Evolutionary conservation across 2,797 vertebrate species (phyloP).

Genomic region (Pangasius mekongensis): DNA sequence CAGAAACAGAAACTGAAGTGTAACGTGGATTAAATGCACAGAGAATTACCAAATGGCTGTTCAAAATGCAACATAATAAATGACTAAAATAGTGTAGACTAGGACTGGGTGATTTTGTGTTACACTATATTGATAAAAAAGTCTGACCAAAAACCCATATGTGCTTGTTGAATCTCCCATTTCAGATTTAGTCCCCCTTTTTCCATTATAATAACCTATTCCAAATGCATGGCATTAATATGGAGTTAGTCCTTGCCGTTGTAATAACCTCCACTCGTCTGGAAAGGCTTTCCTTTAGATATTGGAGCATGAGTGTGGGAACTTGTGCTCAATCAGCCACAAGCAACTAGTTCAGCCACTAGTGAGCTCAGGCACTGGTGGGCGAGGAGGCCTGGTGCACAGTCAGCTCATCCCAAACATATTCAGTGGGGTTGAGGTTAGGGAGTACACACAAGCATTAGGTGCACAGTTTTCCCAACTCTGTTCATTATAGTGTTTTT

Average conservation of each 20-base stretch:
- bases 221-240: background rate
- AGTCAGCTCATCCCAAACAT: background rate
- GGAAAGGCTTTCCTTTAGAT: background rate
- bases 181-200: background rate
- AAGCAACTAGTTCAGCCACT: background rate
- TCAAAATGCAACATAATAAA: background rate
- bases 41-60: background rate
- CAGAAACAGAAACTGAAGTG: background rate
- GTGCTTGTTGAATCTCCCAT: background rate
- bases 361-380: background rate
- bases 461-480: background rate
- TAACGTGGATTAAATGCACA: background rate
- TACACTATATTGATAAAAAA: background rate
- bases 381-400: background rate
- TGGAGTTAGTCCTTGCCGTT: background rate
- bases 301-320: background rate
- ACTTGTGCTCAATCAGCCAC: background rate
- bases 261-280: background rate
- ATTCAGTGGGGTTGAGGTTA: background rate
- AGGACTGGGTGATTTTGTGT: background rate
- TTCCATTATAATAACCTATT: background rate
- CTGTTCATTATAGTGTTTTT: background rate
- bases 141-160: background rate
- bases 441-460: background rate
- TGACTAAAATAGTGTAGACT: background rate